Conservation (phyloP, 2,113 vertebrate genomes). For the Callorhinus ursinus region DNA sequence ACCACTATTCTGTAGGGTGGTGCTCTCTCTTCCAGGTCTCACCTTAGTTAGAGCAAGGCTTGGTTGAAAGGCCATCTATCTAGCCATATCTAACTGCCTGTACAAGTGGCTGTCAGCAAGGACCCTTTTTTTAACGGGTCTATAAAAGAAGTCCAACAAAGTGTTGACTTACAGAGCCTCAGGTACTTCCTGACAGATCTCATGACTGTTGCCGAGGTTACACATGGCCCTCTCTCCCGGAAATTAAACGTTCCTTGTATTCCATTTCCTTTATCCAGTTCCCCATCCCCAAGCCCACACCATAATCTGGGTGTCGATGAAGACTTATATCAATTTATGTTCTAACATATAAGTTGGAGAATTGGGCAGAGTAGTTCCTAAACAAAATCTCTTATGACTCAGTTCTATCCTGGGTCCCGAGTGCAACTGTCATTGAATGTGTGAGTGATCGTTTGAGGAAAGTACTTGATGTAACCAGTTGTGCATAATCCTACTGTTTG, state of each 20-base stretch:
- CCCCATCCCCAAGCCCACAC: background rate
- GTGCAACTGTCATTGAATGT: constrained; percentile 10
- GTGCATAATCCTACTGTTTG: constrained; percentile 42
- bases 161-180: background rate
- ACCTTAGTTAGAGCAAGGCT: background rate
- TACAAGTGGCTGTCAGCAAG: background rate
- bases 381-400: constrained; percentile 3
- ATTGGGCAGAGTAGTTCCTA: constrained; percentile 60
- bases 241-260: background rate
- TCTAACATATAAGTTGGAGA: constrained; percentile 52
- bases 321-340: background rate
- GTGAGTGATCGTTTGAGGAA: constrained; percentile 23
- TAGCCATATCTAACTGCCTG: background rate
- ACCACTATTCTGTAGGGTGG: background rate
- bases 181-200: background rate
- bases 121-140: background rate
- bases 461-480: constrained; percentile 37
- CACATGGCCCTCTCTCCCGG: background rate
- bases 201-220: background rate
- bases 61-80: background rate
- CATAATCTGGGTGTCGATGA: background rate
- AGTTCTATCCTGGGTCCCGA: background rate
- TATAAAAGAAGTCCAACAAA: background rate
- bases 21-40: background rate
- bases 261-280: background rate